Percentiles rank a stretch among this genome's conserved stretches.
These are phyloP conservation scores for Pangasianodon gigas DNA, from an alignment of 2,113 vertebrate species.

Conservation along the genomic window DNA sequence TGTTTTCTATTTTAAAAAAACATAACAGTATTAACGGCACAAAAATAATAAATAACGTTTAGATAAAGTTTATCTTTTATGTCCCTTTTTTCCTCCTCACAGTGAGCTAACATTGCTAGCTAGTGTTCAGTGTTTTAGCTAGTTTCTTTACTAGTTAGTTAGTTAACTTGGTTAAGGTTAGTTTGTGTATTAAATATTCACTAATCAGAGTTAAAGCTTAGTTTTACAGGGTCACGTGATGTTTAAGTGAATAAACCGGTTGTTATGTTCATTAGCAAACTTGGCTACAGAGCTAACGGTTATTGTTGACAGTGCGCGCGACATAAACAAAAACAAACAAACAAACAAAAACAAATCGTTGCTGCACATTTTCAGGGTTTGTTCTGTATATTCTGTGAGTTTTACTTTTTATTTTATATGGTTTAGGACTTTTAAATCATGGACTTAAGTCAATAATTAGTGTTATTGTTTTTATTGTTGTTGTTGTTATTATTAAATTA, in stretches of 20 bases:
- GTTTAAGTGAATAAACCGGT: not conserved
- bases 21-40: not conserved
- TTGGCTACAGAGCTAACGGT: not conserved
- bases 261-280: too few species aligned
- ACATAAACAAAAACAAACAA: not conserved
- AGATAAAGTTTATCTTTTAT: too few species aligned
- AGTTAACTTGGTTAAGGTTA: accelerated
- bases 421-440: too few species aligned
- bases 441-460: not conserved
- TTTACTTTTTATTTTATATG: not conserved
- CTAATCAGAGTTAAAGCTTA: too few species aligned
- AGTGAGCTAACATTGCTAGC: not conserved
- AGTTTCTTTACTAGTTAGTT: not conserved
- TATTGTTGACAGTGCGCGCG: not conserved
- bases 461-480: not conserved
- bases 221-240: not conserved
- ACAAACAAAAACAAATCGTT: not conserved
- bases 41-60: not conserved
- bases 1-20: not conserved
- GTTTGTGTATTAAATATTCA: not conserved
- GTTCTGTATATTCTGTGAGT: too few species aligned
- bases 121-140: not conserved
- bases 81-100: too few species aligned
- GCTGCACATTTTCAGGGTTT: not conserved
- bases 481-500: not conserved